Evolutionary conservation across 2,888 invertebrate genomes (phyloP).

Genomic region (Campoletis raptor): DNA sequence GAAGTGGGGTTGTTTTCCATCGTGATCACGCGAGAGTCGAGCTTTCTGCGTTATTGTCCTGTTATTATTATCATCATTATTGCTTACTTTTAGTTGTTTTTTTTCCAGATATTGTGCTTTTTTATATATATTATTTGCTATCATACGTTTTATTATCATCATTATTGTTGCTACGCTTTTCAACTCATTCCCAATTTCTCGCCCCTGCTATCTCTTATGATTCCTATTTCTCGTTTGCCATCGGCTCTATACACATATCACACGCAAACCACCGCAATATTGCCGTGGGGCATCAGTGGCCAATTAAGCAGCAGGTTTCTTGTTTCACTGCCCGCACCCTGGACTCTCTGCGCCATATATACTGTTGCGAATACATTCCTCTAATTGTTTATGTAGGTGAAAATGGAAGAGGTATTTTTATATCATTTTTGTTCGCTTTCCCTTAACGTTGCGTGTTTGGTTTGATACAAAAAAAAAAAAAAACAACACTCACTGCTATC

Average conservation of each 20-base stretch:
- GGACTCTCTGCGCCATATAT: neutral
- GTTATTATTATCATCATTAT: neutral
- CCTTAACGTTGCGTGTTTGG: slow-evolving; percentile 1
- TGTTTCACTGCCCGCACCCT: slow-evolving; percentile 56
- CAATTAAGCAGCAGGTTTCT: slow-evolving; percentile 71
- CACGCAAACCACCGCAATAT: slow-evolving; percentile 55
- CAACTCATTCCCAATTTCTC: slow-evolving; percentile 52
- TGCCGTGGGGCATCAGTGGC: slow-evolving; percentile 68
- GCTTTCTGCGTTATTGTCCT: slow-evolving; percentile 44
- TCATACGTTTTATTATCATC: neutral
- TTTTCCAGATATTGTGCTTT: slow-evolving; percentile 35
- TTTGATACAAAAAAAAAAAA: neutral
- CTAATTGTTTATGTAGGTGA: slow-evolving; percentile 67
- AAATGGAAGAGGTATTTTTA: slow-evolving; percentile 59
- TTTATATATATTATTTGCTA: slow-evolving; percentile 19
- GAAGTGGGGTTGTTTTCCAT: slow-evolving; percentile 61
- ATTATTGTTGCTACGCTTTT: slow-evolving; percentile 15
- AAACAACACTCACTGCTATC: neutral
- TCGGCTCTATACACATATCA: slow-evolving; percentile 22
- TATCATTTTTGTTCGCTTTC: slow-evolving; percentile 30
- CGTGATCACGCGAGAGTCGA: slow-evolving; percentile 56
- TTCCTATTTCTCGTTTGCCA: slow-evolving; percentile 38
- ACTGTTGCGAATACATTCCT: slow-evolving; percentile 58
- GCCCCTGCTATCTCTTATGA: slow-evolving; percentile 19
- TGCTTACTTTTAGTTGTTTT: slow-evolving; percentile 33